Evolutionary conservation across 1,140 invertebrate genomes (phyloP), one percentile per base, ranked within the genome.

Genomic region (Heliothis virescens): DNA sequence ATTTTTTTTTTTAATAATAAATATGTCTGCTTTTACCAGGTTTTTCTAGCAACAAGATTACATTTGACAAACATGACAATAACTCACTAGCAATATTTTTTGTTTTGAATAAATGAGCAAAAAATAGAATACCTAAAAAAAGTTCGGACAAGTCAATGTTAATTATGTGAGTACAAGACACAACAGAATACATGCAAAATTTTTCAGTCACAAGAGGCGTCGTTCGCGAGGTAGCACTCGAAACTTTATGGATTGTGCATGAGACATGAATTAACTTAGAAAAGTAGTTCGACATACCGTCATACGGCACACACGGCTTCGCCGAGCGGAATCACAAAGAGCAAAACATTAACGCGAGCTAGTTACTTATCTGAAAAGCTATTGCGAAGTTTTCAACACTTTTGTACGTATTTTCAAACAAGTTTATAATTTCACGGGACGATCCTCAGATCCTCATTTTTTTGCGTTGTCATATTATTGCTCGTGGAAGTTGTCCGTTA

Each of bases 361-460:
- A 91, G 85, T 89, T 89, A 91, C 90, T 92, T 92, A 90, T 93
- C 88, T 91, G 84, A 89, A 90, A 90, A 90, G 89, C 90, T 86
- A 90, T 90, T 81, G 87, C 86, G 82, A 90, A 92, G 86, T 93
- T 93, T 91, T 85, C 77, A 84, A 83, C 82, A 87, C 85, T 88
- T 88, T 88, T 86, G 86, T 87, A 87, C 83, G 79, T 82, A 90
- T 87, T 91, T 86, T 85, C 82, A 82, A 85, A 83, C 80, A 83
- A 90, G 89, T 89, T 89, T 88, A 84, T 85, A 82, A 85, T 82
- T 65, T 78, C 59, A 63, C 79, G 71, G 75, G 55, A 73, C 53
- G 63, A 63, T 79, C 69, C 55, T 21, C 53, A 55, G 63, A 63
- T 79, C 69, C 55, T 21, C 53, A 55, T 60, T 18, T 10, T 59